Percentiles rank a stretch among this genome's conserved stretches.
Evolutionary conservation across 2,797 vertebrate species (phyloP).

Genomic region (Alauda arvensis): DNA sequence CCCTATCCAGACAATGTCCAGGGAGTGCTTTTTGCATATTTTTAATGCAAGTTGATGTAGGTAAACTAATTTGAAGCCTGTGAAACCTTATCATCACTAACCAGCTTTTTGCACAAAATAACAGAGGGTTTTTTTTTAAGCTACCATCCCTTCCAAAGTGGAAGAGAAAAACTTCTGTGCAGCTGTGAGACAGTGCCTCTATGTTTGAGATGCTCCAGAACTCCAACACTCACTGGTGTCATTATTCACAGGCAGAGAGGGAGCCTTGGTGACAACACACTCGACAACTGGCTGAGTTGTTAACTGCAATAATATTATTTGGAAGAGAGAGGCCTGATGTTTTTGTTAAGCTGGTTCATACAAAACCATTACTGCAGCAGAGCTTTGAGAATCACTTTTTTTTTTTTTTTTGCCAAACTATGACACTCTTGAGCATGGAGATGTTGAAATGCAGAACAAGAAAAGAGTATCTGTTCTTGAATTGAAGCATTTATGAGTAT

Average conservation of each 20-base stretch:
- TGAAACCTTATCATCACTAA: not conserved
- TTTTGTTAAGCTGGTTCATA: constrained; percentile 20
- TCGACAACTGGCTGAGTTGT: constrained; percentile 32
- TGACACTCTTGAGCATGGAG: not conserved
- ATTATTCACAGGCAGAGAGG: not conserved
- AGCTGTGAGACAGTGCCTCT: not conserved
- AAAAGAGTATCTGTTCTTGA: not conserved
- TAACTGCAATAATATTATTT: constrained; percentile 9
- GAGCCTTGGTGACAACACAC: not conserved
- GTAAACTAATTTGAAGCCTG: not conserved
- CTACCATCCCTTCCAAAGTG: not conserved
- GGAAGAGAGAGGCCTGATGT: not conserved
- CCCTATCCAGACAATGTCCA: not conserved
- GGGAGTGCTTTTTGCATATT: not conserved
- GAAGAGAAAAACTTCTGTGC: not conserved
- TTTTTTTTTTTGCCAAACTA: not conserved
- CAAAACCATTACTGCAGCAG: not conserved
- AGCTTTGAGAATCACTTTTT: not conserved
- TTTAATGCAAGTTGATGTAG: not conserved
- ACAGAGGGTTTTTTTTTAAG: not conserved
- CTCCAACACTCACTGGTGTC: not conserved
- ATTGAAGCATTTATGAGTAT: not conserved
- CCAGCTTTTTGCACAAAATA: not conserved
- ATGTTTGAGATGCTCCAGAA: not conserved
- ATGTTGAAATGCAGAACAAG: not conserved